phyloP scores from a whole-genome alignment of 2,888 invertebrate species.

The Hirtodrosophila trivittata region DNA sequence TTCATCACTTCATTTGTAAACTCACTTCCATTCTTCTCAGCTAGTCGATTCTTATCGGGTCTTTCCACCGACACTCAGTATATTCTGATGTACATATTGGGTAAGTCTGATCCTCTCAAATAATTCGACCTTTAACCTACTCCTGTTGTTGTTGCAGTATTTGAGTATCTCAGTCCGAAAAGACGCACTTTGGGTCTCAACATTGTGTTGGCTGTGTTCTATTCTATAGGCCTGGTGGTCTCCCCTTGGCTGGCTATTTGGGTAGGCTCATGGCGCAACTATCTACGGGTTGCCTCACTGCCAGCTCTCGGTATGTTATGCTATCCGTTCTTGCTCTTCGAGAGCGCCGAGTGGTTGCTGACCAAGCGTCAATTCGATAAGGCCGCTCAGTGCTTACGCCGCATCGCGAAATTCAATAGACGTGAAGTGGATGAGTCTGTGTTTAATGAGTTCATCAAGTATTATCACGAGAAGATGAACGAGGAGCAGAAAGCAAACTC shows the following conservation, averaged over 20 bases:
- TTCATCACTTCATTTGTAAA: conserved; percentile 84
- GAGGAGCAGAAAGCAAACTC: conserved; percentile 48
- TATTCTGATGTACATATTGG: conserved; percentile 86
- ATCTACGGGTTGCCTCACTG: conserved; percentile 84
- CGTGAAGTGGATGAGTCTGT: conserved; percentile 82
- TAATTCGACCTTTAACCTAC: accelerated
- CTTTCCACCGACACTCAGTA: conserved; percentile 86
- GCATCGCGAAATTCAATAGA: conserved; percentile 85
- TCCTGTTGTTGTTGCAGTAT: conserved; percentile 81
- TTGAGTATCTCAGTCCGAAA: conserved; percentile 86
- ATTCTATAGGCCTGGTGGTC: conserved; percentile 85
- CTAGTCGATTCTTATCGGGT: conserved; percentile 86
- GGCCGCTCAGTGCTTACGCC: conserved; percentile 85
- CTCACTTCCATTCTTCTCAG: conserved; percentile 84
- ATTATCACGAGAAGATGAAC: conserved; percentile 65
- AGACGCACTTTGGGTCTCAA: conserved; percentile 86
- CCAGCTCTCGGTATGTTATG: conserved; percentile 84
- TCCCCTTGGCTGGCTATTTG: conserved; percentile 85
- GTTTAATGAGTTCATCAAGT: conserved; percentile 83
- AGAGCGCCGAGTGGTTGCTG: conserved; percentile 86
- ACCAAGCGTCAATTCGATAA: conserved; percentile 84
- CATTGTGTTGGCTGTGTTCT: conserved; percentile 85
- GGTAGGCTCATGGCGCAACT: conserved; percentile 85
- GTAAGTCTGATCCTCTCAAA: conserved; percentile 75
- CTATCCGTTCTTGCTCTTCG: conserved; percentile 85